These are phyloP conservation scores for Oreortyx pictus DNA, from an alignment of 2,797 vertebrate genomes.

Conservation along the genomic window DNA sequence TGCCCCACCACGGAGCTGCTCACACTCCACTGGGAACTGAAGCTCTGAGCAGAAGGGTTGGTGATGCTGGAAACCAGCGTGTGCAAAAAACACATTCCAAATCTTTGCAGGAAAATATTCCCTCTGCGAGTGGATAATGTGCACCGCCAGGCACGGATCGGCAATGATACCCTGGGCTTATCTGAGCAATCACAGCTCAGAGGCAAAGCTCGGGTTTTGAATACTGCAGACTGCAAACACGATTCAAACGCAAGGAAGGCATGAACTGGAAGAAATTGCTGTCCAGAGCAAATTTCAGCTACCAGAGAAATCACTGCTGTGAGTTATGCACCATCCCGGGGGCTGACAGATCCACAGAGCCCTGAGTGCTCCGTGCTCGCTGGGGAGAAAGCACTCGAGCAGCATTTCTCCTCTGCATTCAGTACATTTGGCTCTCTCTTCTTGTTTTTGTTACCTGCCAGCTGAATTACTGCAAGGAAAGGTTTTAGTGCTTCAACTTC, in stretches of 20 bases:
- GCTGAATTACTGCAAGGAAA: background rate
- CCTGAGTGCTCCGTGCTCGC: background rate
- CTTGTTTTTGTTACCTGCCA: background rate
- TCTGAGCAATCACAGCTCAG: background rate
- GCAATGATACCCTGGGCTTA: background rate
- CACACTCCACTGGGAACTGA: background rate
- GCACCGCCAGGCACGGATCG: background rate
- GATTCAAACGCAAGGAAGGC: background rate
- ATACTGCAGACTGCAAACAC: background rate
- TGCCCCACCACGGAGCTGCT: background rate
- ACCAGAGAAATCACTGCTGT: background rate
- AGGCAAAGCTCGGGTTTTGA: background rate
- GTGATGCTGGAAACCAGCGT: background rate
- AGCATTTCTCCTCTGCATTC: background rate
- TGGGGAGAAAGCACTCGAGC: background rate
- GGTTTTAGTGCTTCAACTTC: background rate
- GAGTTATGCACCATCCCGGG: background rate
- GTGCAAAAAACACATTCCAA: background rate
- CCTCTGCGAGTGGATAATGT: background rate
- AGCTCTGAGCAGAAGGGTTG: accelerated
- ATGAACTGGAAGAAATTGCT: background rate
- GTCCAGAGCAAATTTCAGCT: background rate
- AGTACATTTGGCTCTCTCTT: background rate
- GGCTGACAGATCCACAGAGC: background rate
- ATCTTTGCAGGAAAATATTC: background rate